These are phyloP conservation scores for Tetrax tetrax DNA, from an alignment of 2,113 vertebrate species.

Conservation along the genomic window DNA sequence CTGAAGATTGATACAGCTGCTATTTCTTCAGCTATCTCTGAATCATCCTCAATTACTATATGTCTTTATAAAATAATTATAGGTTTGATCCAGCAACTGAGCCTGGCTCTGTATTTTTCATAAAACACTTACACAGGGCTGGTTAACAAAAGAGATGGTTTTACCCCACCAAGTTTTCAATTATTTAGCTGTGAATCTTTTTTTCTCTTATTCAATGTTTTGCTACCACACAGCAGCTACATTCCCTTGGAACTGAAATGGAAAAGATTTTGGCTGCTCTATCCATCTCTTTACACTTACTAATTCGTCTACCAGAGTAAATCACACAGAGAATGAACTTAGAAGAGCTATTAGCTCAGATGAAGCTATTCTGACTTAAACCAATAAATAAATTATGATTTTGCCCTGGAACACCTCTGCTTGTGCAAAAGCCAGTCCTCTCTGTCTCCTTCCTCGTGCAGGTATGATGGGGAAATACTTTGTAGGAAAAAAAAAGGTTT, in stretches of 20 bases:
- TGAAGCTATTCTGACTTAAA: constrained; percentile 7
- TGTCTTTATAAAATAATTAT: constrained; percentile 64
- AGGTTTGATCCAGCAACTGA: constrained; percentile 46
- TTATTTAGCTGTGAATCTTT: constrained; percentile 39
- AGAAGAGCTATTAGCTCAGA: constrained; percentile 31
- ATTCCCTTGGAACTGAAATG: background rate
- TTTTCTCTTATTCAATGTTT: constrained; percentile 31
- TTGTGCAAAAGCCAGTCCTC: background rate
- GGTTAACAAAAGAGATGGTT: constrained; percentile 26
- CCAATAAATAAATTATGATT: constrained; percentile 33
- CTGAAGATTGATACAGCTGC: constrained; percentile 55
- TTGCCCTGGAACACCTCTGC: background rate
- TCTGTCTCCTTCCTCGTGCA: background rate
- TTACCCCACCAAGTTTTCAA: constrained; percentile 24
- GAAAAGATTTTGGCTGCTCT: constrained; percentile 19
- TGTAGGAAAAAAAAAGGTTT: background rate
- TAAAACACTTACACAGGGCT: background rate
- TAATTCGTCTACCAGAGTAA: constrained; percentile 42
- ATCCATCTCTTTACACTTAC: constrained; percentile 1
- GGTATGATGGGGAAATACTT: background rate
- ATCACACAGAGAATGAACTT: background rate
- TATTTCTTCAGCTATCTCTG: constrained; percentile 54
- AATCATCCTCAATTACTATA: constrained; percentile 62
- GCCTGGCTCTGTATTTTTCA: constrained; percentile 4
- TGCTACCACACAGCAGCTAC: background rate